A percentile compares a stretch with the other conserved stretches of the same genome.
These are phyloP conservation scores for Dermolepida albohirtum DNA, from an alignment of 2,888 invertebrate species.

Conservation along the genomic window DNA sequence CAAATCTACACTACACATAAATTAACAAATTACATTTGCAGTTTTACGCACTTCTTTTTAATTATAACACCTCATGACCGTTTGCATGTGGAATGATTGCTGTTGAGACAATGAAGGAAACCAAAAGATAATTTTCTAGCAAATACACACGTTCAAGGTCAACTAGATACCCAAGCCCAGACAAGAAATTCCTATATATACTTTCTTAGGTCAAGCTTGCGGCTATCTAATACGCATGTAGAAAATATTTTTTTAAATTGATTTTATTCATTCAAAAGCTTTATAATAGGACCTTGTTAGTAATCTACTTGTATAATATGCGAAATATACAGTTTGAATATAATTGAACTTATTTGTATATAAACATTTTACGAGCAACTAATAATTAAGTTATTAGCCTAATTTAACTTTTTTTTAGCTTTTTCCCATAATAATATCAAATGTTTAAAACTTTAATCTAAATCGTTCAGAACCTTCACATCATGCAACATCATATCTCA, in stretches of 20 bases:
- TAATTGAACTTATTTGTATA: no score
- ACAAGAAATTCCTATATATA: constrained; percentile 32
- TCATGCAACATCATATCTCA: no score
- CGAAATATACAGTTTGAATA: no score
- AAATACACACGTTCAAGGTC: constrained; percentile 65
- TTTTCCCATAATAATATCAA: no score
- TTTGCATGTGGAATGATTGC: constrained; percentile 20
- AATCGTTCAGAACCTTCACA: no score
- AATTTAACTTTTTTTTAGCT: no score
- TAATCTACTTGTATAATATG: no score
- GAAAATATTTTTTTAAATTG: not conserved
- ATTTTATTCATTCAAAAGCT: no score
- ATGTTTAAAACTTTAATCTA: no score
- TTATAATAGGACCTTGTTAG: no score
- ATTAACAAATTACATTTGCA: constrained; percentile 31
- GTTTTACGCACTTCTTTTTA: constrained; percentile 5
- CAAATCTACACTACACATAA: constrained; percentile 24
- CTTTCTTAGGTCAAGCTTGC: constrained; percentile 21
- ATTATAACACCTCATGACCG: constrained; percentile 1
- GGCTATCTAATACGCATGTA: constrained; percentile 1
- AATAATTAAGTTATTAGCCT: no score
- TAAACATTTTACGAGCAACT: no score
- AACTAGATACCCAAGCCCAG: constrained; percentile 76
- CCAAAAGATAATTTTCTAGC: constrained; percentile 31
- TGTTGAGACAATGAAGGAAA: constrained; percentile 28